Percentiles rank a stretch among this genome's conserved stretches.
These are phyloP conservation scores for Gobionotothen gibberifrons DNA, from an alignment of 2,797 vertebrate genomes.

Conservation along the genomic window DNA sequence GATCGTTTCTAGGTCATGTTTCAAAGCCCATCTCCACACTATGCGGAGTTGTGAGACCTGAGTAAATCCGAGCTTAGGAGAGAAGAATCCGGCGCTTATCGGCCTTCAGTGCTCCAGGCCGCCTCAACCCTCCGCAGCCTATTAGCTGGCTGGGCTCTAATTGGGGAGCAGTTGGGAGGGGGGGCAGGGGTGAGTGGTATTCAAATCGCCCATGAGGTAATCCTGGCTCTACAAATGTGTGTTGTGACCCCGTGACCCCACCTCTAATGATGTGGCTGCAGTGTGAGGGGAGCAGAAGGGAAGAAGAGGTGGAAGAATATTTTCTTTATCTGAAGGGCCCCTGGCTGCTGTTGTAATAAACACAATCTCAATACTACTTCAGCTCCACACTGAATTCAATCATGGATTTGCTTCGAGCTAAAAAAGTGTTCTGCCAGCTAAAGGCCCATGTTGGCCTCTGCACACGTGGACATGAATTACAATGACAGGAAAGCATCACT, in stretches of 20 bases:
- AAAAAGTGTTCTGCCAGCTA: conserved; percentile 22
- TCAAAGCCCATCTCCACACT: conserved; percentile 58
- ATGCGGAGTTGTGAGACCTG: conserved; percentile 67
- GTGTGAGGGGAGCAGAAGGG: conserved; percentile 50
- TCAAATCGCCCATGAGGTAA: conserved; percentile 82
- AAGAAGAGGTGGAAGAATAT: conserved; percentile 12
- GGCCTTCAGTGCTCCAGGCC: conserved; percentile 70
- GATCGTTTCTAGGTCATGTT: conserved; percentile 72
- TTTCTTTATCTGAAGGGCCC: conserved; percentile 1
- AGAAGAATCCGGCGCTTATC: conserved; percentile 81
- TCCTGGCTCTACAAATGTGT: conserved; percentile 82
- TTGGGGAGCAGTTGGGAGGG: conserved; percentile 68
- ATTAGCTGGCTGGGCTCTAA: conserved; percentile 79
- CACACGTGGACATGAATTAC: conserved; percentile 30
- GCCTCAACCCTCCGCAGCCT: conserved; percentile 71
- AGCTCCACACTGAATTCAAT: conserved; percentile 32
- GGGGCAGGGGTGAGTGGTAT: conserved; percentile 70
- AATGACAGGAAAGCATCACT: conserved; percentile 3
- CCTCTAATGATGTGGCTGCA: conserved; percentile 67
- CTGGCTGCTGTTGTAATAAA: conserved; percentile 22
- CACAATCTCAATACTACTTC: conserved; percentile 28
- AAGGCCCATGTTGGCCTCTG: conserved; percentile 43
- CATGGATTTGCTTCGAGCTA: conserved; percentile 33
- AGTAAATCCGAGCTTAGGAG: conserved; percentile 78
- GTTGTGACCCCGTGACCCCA: conserved; percentile 75